Percentiles rank a stretch among this genome's conserved stretches.
Conservation (phyloP, 2,113 vertebrate genomes). For the Megalops atlanticus region DNA sequence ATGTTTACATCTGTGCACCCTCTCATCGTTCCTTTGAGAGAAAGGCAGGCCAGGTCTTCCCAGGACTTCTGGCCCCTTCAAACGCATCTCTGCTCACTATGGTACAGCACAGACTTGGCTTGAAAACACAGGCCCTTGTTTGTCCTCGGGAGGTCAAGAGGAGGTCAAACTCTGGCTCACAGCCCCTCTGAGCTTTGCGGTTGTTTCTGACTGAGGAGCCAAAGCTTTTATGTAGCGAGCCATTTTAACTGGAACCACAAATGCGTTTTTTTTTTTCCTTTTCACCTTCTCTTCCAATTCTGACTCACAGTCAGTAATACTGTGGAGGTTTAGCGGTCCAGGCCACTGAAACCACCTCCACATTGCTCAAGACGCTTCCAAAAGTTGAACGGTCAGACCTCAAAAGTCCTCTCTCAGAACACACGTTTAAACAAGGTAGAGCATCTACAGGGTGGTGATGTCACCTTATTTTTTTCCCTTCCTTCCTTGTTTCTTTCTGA, state of each 20-base stretch:
- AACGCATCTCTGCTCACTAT: background rate
- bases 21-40: background rate
- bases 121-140: background rate
- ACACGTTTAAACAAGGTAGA: too few species aligned
- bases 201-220: background rate
- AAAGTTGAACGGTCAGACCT: background rate
- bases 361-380: conserved; percentile 33
- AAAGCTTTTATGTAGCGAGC: background rate
- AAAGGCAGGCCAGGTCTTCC: conserved; percentile 11
- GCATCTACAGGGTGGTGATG: too few species aligned
- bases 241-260: background rate
- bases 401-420: too few species aligned
- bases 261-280: background rate
- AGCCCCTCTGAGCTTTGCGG: background rate
- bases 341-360: conserved; percentile 1
- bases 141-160: background rate
- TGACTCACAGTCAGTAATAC: too few species aligned
- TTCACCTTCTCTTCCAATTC: background rate
- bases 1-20: background rate
- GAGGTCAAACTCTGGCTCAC: background rate
- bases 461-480: background rate
- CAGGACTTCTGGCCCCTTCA: conserved; percentile 10
- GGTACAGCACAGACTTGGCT: background rate
- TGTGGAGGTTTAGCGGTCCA: background rate
- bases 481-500: conserved; percentile 24